Evolutionary conservation across 64 coral and sea anemone species (phyloP).

Genomic region (Pocillopora damicornis): DNA sequence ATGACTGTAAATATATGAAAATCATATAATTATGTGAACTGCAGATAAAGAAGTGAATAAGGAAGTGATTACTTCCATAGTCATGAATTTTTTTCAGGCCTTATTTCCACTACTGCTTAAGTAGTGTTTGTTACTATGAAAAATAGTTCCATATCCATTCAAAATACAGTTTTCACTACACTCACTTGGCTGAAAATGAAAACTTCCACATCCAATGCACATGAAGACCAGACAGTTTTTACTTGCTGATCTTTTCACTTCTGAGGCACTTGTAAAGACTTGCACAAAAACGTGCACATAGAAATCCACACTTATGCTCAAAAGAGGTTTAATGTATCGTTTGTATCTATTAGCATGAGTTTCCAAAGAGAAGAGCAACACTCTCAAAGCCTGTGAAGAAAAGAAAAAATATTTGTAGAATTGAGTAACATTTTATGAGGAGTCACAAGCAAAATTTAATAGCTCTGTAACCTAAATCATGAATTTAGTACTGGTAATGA

Average conservation of each 20-base stretch:
- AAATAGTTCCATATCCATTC: no score
- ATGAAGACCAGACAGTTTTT: slow-evolving; percentile 85
- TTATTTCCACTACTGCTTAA: no score
- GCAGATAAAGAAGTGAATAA: no score
- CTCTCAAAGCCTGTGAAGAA: slow-evolving; percentile 71
- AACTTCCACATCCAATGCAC: slow-evolving; percentile 92
- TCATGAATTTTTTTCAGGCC: no score
- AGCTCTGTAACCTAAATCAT: no score
- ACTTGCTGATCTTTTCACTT: slow-evolving; percentile 82
- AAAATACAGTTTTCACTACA: not conserved
- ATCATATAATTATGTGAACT: no score
- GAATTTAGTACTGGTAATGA: no score
- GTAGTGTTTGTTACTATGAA: no score
- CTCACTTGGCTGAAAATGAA: slow-evolving; percentile 88
- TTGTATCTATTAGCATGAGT: slow-evolving; percentile 96
- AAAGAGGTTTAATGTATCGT: slow-evolving; percentile 78
- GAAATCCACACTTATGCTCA: slow-evolving; percentile 96
- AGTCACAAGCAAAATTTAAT: no score
- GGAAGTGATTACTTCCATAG: no score
- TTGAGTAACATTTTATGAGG: not conserved
- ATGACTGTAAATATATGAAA: no score
- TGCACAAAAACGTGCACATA: slow-evolving; percentile 97
- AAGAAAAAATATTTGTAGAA: not conserved
- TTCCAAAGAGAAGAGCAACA: slow-evolving; percentile 86
- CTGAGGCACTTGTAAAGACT: slow-evolving; percentile 94